These are phyloP conservation scores for Cotesia vestalis DNA, from an alignment of 1,140 invertebrate species.

Conservation along the genomic window DNA sequence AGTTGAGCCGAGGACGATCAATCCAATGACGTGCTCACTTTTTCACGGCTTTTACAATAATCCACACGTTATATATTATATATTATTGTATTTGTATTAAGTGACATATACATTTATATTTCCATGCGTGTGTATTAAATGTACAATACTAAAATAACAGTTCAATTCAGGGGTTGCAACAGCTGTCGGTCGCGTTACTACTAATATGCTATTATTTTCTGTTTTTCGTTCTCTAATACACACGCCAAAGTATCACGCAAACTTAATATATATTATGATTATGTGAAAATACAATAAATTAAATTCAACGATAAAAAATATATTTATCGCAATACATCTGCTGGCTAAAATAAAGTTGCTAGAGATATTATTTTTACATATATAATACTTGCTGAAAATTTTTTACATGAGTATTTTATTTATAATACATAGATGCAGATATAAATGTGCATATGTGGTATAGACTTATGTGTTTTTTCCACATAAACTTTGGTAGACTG, in stretches of 20 bases:
- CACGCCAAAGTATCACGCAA: too few relatives aligned
- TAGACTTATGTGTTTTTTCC: background rate
- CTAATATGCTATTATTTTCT: conserved; percentile 46
- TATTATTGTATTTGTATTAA: background rate
- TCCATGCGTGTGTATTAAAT: background rate
- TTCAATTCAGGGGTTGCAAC: conserved; percentile 44
- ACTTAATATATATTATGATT: too few relatives aligned
- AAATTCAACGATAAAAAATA: too few relatives aligned
- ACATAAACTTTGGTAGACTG: background rate
- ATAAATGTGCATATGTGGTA: background rate
- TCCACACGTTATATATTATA: background rate
- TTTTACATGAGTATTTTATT: background rate
- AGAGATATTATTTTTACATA: too few relatives aligned
- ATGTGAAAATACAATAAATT: too few relatives aligned
- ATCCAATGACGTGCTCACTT: background rate
- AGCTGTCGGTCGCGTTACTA: conserved; percentile 39
- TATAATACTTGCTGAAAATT: too few relatives aligned
- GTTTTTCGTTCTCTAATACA: conserved; percentile 22
- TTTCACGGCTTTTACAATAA: conserved; percentile 25
- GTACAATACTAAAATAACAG: conserved; percentile 37
- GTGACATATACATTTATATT: background rate
- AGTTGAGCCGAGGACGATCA: conserved; percentile 12
- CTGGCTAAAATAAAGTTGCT: too few relatives aligned
- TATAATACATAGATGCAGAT: background rate
- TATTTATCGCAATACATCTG: too few relatives aligned